Evolutionary conservation across 2,113 vertebrate genomes (phyloP).

Genomic region (Poecile atricapillus): DNA sequence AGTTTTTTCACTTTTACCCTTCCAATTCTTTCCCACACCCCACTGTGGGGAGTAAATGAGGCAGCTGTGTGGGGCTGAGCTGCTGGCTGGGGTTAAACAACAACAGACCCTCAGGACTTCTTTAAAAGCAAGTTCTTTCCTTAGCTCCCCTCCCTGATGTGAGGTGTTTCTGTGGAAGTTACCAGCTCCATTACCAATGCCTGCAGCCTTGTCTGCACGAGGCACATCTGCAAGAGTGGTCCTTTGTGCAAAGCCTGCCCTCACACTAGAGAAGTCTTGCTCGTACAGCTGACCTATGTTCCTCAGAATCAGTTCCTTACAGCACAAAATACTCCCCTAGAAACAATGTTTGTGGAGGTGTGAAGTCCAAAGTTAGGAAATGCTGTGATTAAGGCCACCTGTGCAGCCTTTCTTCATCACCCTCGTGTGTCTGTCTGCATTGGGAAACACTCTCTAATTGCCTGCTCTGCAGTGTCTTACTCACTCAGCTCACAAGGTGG

Average conservation of each 20-base stretch:
- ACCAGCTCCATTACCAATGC: neutral
- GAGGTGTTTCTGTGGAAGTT: neutral
- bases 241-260: neutral
- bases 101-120: neutral
- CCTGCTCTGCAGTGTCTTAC: neutral
- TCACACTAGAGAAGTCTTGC: neutral
- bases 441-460: constrained; percentile 24
- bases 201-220: neutral
- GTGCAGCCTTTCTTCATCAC: neutral
- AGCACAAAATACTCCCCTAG: neutral
- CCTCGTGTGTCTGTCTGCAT: neutral
- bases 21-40: neutral
- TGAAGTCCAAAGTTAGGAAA: neutral
- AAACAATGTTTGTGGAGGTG: neutral
- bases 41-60: too few relatives aligned
- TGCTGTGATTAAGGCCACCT: neutral
- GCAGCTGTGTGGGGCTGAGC: neutral
- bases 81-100: neutral
- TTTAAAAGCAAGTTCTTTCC: neutral
- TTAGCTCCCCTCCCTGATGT: neutral
- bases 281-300: accelerated
- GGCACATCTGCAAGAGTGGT: neutral
- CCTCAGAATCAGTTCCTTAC: neutral
- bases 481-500: neutral
- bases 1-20: neutral